Evolutionary conservation across 2,113 vertebrate species (phyloP).

Genomic region (Datnioides undecimradiatus): DNA sequence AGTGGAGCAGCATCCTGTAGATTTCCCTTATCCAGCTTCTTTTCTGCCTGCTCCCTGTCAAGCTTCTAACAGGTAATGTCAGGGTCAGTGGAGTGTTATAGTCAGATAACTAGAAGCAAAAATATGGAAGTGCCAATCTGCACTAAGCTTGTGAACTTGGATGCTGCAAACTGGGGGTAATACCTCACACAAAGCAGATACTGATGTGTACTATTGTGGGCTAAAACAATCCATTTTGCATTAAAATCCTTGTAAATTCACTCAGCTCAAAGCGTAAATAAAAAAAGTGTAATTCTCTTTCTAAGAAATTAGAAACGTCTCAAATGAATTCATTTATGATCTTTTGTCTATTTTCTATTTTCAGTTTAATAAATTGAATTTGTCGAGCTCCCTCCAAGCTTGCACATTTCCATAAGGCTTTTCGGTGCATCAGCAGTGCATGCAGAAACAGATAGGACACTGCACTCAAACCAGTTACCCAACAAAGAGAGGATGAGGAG

Average conservation of each 20-base stretch:
- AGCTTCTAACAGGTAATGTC: slow-evolving; percentile 45
- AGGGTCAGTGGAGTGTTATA: slow-evolving; percentile 1
- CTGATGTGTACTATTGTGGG: neutral
- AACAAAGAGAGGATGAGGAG: slow-evolving; percentile 27
- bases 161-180: neutral
- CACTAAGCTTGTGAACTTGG: neutral
- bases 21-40: neutral
- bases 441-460: slow-evolving; percentile 50
- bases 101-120: neutral
- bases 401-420: slow-evolving; percentile 56
- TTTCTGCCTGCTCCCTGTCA: neutral
- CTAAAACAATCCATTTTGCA: neutral
- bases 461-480: slow-evolving; percentile 35
- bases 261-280: neutral
- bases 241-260: neutral
- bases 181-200: neutral
- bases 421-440: slow-evolving; percentile 60
- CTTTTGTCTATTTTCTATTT: neutral
- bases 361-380: no score
- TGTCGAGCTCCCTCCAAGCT: no score
- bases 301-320: neutral
- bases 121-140: neutral
- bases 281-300: neutral
- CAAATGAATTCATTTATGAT: neutral
- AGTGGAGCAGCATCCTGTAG: neutral